Evolutionary conservation across 2,888 invertebrate genomes (phyloP).

Genomic region (Eupeodes latifasciatus): DNA sequence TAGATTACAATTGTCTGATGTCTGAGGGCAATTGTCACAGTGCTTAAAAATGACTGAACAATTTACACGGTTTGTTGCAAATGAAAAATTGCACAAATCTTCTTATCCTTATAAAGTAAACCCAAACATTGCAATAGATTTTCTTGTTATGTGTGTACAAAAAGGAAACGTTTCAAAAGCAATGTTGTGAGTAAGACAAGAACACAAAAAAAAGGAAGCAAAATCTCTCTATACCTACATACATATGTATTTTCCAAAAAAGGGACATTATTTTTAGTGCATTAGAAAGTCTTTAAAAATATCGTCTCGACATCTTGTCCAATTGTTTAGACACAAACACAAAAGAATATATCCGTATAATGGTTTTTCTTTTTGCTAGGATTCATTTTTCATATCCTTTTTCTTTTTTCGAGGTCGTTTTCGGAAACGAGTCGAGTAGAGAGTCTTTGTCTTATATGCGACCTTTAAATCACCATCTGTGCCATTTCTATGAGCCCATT

Average conservation of each 20-base stretch:
- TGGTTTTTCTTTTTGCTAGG: constrained; percentile 9
- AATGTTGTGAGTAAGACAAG: not conserved
- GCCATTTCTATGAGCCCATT: constrained; percentile 29
- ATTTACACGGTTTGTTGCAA: constrained; percentile 55
- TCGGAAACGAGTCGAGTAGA: not conserved
- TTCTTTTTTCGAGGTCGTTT: not conserved
- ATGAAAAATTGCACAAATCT: constrained; percentile 54
- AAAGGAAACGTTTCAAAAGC: not conserved
- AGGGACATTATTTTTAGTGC: constrained; percentile 46
- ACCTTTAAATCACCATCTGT: constrained; percentile 63
- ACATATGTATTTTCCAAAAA: not conserved
- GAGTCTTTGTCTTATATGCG: constrained; percentile 36
- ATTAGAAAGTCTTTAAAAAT: constrained; percentile 56
- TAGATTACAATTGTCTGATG: constrained; percentile 13
- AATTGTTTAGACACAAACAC: constrained; percentile 65
- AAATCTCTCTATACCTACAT: not conserved
- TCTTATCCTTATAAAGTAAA: constrained; percentile 40
- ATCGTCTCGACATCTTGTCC: constrained; percentile 42
- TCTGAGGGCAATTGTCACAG: constrained; percentile 5
- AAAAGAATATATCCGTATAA: not conserved
- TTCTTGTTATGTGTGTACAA: not conserved
- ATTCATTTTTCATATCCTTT: constrained; percentile 28
- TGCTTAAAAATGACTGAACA: constrained; percentile 37
- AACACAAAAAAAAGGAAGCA: not conserved
- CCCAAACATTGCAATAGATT: constrained; percentile 35